These are phyloP conservation scores for Dryobates pubescens DNA, from an alignment of 2,797 vertebrate genomes.

Conservation along the genomic window DNA sequence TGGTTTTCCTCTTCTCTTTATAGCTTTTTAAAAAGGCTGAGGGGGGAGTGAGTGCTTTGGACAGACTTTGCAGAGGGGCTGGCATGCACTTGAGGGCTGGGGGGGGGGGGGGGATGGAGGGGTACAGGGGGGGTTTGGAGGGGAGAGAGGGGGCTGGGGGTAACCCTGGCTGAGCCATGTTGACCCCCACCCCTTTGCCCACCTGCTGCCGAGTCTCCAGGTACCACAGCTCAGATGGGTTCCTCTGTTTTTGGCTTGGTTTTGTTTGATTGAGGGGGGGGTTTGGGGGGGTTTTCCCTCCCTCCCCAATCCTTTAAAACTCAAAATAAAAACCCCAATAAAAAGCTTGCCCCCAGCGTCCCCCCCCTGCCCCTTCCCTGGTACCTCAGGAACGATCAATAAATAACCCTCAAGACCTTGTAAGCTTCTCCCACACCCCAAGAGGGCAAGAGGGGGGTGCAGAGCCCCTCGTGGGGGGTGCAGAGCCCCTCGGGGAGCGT, in stretches of 20 bases:
- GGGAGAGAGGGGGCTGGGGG: background rate
- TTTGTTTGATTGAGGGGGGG: too few relatives aligned
- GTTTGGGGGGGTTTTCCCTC: too few relatives aligned
- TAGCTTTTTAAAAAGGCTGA: conserved; percentile 40
- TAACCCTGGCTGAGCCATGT: background rate
- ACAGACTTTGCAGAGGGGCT: conserved; percentile 29
- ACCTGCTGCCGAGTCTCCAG: background rate
- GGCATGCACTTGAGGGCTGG: conserved; percentile 10
- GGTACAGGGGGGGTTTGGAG: too few relatives aligned
- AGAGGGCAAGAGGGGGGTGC: background rate
- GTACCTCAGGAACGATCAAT: background rate
- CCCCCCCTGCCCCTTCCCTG: background rate
- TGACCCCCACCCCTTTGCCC: too few relatives aligned
- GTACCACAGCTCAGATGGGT: background rate
- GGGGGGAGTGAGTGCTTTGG: conserved; percentile 21
- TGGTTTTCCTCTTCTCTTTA: background rate
- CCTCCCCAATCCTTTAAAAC: background rate
- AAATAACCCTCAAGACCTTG: background rate
- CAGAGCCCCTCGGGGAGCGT: background rate
- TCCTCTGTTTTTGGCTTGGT: background rate
- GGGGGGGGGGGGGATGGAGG: too few relatives aligned
- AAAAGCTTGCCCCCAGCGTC: background rate
- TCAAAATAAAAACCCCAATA: conserved; percentile 5
- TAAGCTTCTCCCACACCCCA: too few relatives aligned
- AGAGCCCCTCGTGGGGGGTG: background rate